These are phyloP conservation scores for Bombus pyrosoma DNA, from an alignment of 1,140 invertebrate species.

Conservation along the genomic window DNA sequence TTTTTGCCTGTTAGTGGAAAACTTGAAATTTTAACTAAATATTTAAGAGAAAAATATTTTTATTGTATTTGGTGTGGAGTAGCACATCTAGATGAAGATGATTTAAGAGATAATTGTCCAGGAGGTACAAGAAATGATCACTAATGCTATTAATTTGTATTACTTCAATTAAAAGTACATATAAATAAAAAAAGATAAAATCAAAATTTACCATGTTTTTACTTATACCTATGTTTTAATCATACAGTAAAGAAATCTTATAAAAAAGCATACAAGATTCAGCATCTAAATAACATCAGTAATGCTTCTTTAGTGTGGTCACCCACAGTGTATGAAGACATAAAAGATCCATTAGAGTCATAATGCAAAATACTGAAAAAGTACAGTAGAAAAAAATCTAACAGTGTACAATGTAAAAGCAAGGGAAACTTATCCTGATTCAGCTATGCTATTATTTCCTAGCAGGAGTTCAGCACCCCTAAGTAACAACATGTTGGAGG, in stretches of 20 bases:
- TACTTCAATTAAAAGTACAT: neutral
- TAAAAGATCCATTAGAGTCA: slow-evolving; percentile 74
- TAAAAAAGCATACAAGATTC: slow-evolving; percentile 7
- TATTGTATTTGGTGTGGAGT: slow-evolving; percentile 92
- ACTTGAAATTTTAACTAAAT: slow-evolving; percentile 86
- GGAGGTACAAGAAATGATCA: slow-evolving; percentile 86
- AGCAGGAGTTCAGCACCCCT: slow-evolving; percentile 71
- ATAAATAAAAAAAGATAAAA: slow-evolving; percentile 23
- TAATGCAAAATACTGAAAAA: slow-evolving; percentile 75
- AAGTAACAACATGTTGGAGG: slow-evolving; percentile 59
- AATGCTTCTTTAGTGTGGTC: slow-evolving; percentile 26
- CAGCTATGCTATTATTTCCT: slow-evolving; percentile 71
- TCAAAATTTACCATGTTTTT: slow-evolving; percentile 34
- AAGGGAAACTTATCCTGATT: slow-evolving; percentile 55
- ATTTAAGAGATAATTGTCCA: slow-evolving; percentile 87
- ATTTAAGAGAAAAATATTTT: slow-evolving; percentile 87
- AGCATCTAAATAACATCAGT: slow-evolving; percentile 38
- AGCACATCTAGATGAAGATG: slow-evolving; percentile 85
- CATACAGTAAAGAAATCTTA: neutral
- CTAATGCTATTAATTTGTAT: slow-evolving; percentile 69
- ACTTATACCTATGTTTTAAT: slow-evolving; percentile 22
- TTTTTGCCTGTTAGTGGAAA: slow-evolving; percentile 80
- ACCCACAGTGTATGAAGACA: slow-evolving; percentile 62
- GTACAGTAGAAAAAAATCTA: slow-evolving; percentile 59
- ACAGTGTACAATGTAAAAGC: slow-evolving; percentile 46